phyloP scores from a whole-genome alignment of 2,888 invertebrate species.

The Hydraecia micacea region DNA sequence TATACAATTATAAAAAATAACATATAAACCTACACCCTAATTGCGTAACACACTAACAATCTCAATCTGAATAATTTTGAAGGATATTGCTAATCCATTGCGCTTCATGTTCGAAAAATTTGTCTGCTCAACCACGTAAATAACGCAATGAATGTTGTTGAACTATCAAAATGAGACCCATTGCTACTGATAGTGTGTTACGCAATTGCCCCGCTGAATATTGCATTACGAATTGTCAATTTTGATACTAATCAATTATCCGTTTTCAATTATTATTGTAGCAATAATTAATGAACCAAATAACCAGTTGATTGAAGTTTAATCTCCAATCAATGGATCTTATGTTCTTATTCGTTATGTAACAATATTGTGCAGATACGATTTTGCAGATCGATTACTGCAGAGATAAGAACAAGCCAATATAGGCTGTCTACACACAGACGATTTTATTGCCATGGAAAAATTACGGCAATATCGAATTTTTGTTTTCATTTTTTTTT shows the following conservation, averaged over 20 bases:
- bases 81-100: too few species aligned
- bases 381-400: slow-evolving; percentile 15
- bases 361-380: slow-evolving; percentile 5
- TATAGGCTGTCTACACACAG: slow-evolving; percentile 1
- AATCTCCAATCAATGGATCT: slow-evolving; percentile 25
- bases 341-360: slow-evolving; percentile 10
- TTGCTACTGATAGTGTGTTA: too few species aligned
- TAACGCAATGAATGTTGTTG: too few species aligned
- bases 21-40: too few species aligned
- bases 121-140: too few species aligned
- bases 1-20: neutral
- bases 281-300: slow-evolving; percentile 16
- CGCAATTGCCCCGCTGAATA: too few species aligned
- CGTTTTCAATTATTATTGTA: slow-evolving; percentile 22
- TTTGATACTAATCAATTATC: neutral
- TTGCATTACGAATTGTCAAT: neutral
- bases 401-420: slow-evolving; percentile 11
- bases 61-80: too few species aligned
- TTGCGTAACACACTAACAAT: too few species aligned
- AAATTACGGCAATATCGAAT: too few species aligned
- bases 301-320: slow-evolving; percentile 26
- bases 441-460: neutral
- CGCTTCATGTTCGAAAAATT: too few species aligned
- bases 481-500: too few species aligned
- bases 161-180: too few species aligned